These are phyloP conservation scores for Heliopora coerulea DNA, from an alignment of 92 coral and sea anemone species.

Conservation along the genomic window DNA sequence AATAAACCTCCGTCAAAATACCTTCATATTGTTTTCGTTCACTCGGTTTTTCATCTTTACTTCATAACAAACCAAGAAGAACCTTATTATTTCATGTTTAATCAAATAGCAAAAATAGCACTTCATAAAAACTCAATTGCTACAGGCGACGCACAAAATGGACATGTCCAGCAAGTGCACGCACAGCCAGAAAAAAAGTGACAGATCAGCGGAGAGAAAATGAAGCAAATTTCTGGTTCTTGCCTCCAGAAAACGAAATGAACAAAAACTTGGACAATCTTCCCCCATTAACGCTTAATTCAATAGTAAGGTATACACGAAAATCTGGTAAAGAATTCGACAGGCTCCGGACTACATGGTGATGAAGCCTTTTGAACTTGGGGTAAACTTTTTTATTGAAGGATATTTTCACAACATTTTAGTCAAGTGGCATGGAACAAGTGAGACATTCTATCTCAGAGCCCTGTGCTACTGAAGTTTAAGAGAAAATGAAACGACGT, in stretches of 20 bases:
- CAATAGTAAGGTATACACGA: slow-evolving; percentile 32
- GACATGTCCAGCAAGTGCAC: too few species aligned
- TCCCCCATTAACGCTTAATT: slow-evolving; percentile 33
- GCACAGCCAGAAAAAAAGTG: slow-evolving; percentile 29
- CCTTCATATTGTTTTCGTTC: background rate
- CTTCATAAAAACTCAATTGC: slow-evolving; percentile 17
- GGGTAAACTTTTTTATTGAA: slow-evolving; percentile 48
- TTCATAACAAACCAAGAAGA: too few species aligned
- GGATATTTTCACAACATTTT: slow-evolving; percentile 47
- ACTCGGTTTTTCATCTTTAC: background rate
- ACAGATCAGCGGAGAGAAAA: slow-evolving; percentile 32
- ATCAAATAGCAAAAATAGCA: slow-evolving; percentile 24
- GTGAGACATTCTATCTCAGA: slow-evolving; percentile 49
- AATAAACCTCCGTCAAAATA: background rate
- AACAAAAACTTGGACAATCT: slow-evolving; percentile 24
- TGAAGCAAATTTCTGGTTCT: slow-evolving; percentile 44
- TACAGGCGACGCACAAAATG: background rate
- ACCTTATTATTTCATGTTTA: slow-evolving; percentile 6
- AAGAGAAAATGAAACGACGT: slow-evolving; percentile 40
- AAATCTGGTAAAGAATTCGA: slow-evolving; percentile 46
- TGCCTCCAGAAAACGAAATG: slow-evolving; percentile 36
- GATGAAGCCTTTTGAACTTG: slow-evolving; percentile 49
- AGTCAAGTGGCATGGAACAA: slow-evolving; percentile 39
- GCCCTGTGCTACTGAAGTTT: slow-evolving; percentile 48
- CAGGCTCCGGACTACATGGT: slow-evolving; percentile 17